phyloP scores from a whole-genome alignment of 2,797 vertebrate species.

The Harpagifer antarcticus region DNA sequence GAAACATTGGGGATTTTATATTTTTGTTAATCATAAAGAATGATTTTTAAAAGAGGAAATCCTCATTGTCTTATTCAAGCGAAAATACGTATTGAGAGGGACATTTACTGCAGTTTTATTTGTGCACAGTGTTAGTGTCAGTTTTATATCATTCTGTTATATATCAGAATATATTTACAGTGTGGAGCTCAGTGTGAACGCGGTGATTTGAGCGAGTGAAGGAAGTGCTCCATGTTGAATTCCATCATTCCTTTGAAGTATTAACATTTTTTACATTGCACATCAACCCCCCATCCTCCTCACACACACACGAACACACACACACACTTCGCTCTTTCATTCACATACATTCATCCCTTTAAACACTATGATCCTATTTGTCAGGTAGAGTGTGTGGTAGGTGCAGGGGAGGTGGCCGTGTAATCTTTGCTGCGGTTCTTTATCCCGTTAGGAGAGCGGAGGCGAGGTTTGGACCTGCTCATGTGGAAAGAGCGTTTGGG shows the following conservation, averaged over 20 bases:
- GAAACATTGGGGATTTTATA: conserved; percentile 25
- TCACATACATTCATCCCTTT: conserved; percentile 77
- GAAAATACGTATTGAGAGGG: conserved; percentile 30
- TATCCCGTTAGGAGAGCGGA: conserved; percentile 79
- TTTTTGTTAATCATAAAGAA: conserved; percentile 31
- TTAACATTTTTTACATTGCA: conserved; percentile 65
- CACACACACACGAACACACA: conserved; percentile 43
- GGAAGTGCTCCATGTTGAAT: conserved; percentile 70
- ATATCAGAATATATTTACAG: conserved; percentile 46
- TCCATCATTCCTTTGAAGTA: conserved; percentile 73
- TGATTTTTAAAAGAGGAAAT: conserved; percentile 33
- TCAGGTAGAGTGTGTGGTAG: conserved; percentile 83
- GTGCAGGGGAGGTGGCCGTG: conserved; percentile 79
- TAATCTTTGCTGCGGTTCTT: conserved; percentile 83
- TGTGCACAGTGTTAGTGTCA: conserved; percentile 54
- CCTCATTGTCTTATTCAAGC: conserved; percentile 21
- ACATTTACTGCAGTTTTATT: conserved; percentile 60
- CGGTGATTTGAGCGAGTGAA: conserved; percentile 56
- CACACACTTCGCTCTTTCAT: conserved; percentile 63
- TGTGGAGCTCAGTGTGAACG: conserved; percentile 48
- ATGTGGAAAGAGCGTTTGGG: conserved; percentile 84
- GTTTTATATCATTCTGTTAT: conserved; percentile 42
- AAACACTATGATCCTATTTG: conserved; percentile 85
- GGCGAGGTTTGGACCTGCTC: conserved; percentile 76
- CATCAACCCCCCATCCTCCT: conserved; percentile 40